These are phyloP conservation scores for Mycteria americana DNA, from an alignment of 2,797 vertebrate genomes.

Conservation along the genomic window DNA sequence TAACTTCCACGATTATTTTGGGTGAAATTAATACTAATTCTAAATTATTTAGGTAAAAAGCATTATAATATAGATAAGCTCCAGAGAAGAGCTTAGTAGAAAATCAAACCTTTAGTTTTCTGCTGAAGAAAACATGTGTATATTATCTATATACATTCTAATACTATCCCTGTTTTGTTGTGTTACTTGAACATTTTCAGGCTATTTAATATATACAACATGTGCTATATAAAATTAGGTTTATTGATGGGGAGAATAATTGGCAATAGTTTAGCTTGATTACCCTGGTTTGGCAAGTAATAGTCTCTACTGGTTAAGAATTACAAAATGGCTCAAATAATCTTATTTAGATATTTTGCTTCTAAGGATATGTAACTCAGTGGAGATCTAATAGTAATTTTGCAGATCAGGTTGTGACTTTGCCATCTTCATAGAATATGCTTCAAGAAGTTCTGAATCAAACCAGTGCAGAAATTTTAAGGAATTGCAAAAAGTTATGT, in stretches of 20 bases:
- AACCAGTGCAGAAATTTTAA: not conserved
- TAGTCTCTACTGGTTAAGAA: not conserved
- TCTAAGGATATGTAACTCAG: not conserved
- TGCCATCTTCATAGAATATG: not conserved
- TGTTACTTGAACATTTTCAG: not conserved
- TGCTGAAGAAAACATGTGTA: not conserved
- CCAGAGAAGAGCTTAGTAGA: not conserved
- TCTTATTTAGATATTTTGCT: not conserved
- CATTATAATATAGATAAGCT: not conserved
- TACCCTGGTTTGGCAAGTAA: not conserved
- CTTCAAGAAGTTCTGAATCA: not conserved
- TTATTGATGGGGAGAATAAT: not conserved
- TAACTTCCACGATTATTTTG: fast-evolving
- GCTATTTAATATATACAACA: not conserved
- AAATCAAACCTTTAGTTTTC: not conserved
- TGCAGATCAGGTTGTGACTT: not conserved
- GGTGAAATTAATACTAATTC: not conserved
- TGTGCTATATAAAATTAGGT: not conserved
- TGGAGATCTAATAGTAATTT: not conserved
- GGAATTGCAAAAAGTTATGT: not conserved
- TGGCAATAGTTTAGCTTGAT: not conserved
- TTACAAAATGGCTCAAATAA: not conserved
- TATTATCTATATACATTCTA: not conserved
- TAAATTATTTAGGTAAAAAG: not conserved
- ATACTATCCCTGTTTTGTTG: not conserved